phyloP scores from a whole-genome alignment of 2,888 invertebrate genomes.

The Mesorhabditis spiculigera region DNA sequence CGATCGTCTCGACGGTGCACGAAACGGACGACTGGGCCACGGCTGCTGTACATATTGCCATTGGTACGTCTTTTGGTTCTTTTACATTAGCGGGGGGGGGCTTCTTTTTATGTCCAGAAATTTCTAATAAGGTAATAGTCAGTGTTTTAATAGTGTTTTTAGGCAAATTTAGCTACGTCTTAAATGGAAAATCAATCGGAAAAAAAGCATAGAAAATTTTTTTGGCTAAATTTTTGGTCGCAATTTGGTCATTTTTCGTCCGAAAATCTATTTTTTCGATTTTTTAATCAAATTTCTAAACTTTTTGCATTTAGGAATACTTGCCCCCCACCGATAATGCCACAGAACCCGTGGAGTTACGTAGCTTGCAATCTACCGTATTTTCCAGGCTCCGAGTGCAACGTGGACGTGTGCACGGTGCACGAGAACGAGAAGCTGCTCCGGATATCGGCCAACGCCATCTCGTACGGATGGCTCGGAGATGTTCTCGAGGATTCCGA shows the following conservation, averaged over 20 bases:
- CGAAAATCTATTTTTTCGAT: too few relatives aligned
- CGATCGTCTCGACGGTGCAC: slow-evolving; percentile 75
- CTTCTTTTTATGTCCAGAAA: neutral
- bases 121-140: too few relatives aligned
- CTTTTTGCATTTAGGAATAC: too few relatives aligned
- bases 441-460: slow-evolving; percentile 73
- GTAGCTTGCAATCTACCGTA: neutral
- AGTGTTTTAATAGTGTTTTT: neutral
- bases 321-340: too few relatives aligned
- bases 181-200: neutral
- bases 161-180: neutral
- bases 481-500: slow-evolving; percentile 78
- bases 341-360: too few relatives aligned
- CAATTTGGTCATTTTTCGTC: too few relatives aligned
- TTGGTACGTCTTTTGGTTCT: slow-evolving; percentile 63
- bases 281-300: too few relatives aligned
- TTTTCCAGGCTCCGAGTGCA: slow-evolving; percentile 67
- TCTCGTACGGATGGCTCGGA: slow-evolving; percentile 81
- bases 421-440: slow-evolving; percentile 66
- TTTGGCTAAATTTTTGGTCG: too few relatives aligned
- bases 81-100: neutral
- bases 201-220: too few relatives aligned
- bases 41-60: slow-evolving; percentile 76
- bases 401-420: slow-evolving; percentile 76
- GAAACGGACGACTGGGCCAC: slow-evolving; percentile 78